Conservation (phyloP, 2,888 invertebrate species). For the Dryobota labecula region DNA sequence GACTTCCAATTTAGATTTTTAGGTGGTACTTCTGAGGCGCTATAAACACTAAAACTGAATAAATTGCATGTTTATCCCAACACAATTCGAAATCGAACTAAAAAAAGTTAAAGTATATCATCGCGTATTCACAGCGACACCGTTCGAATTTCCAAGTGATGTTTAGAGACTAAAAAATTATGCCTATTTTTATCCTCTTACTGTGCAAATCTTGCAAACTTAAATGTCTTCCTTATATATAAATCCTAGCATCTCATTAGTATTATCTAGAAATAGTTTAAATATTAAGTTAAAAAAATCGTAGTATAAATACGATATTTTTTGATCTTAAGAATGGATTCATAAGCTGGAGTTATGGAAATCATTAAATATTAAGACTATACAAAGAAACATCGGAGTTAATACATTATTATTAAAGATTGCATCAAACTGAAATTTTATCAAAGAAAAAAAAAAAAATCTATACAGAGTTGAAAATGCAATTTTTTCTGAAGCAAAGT, state of each 20-base stretch:
- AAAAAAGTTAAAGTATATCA: no score
- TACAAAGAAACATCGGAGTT: neutral
- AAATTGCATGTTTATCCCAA: no score
- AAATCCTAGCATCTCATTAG: constrained; percentile 18
- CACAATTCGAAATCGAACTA: no score
- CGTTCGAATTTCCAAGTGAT: neutral
- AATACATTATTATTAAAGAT: neutral
- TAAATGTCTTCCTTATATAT: constrained; percentile 56
- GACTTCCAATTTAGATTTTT: constrained; percentile 53
- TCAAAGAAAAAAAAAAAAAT: neutral
- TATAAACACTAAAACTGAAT: no score
- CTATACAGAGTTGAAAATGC: neutral
- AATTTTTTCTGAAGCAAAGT: neutral
- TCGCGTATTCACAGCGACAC: neutral
- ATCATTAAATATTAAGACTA: neutral
- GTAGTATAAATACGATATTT: constrained; percentile 63
- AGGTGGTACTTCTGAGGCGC: constrained; percentile 27
- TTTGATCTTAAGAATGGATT: constrained; percentile 55
- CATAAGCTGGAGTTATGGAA: constrained; percentile 52
- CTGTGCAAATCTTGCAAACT: constrained; percentile 6
- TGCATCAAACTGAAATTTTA: neutral
- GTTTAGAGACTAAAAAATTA: neutral
- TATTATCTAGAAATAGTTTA: constrained; percentile 32
- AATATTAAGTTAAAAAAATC: constrained; percentile 41
- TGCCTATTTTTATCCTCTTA: neutral